These are phyloP conservation scores for Rhysida immarginata DNA, from an alignment of 1,140 invertebrate genomes.

Conservation along the genomic window DNA sequence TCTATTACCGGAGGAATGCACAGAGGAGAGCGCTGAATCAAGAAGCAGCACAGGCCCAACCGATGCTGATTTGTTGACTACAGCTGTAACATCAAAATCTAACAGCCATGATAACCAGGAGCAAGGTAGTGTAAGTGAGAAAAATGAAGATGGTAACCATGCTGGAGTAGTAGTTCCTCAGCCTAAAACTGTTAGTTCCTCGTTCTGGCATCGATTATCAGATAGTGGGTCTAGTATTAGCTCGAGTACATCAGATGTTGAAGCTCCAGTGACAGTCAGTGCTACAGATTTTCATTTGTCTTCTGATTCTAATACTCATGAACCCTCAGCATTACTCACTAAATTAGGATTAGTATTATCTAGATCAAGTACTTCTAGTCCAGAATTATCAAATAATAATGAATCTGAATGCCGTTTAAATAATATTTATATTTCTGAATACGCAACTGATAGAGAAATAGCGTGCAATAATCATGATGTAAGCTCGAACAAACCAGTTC, in stretches of 20 bases:
- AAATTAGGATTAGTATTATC: not conserved
- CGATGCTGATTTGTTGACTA: constrained; percentile 2
- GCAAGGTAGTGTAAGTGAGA: too few relatives aligned
- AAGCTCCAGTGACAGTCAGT: too few relatives aligned
- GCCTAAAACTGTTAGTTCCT: not conserved
- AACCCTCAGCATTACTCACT: not conserved
- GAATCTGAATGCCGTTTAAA: not conserved
- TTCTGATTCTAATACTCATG: too few relatives aligned
- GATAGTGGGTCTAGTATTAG: constrained; percentile 1
- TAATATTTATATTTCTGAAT: too few relatives aligned
- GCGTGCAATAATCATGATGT: too few relatives aligned
- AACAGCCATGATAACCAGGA: too few relatives aligned
- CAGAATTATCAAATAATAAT: not conserved
- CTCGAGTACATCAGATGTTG: not conserved
- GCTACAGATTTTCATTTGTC: too few relatives aligned
- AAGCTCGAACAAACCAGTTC: too few relatives aligned
- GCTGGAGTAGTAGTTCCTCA: too few relatives aligned
- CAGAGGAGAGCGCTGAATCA: not conserved
- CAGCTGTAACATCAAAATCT: too few relatives aligned
- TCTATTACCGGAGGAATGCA: not conserved
- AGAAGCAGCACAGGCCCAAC: not conserved
- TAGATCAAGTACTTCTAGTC: not conserved
- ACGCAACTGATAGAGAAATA: too few relatives aligned
- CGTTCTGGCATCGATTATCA: not conserved
- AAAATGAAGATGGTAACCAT: too few relatives aligned